Conservation (phyloP, 1,140 invertebrate genomes). For the Trissolcus basalis region DNA sequence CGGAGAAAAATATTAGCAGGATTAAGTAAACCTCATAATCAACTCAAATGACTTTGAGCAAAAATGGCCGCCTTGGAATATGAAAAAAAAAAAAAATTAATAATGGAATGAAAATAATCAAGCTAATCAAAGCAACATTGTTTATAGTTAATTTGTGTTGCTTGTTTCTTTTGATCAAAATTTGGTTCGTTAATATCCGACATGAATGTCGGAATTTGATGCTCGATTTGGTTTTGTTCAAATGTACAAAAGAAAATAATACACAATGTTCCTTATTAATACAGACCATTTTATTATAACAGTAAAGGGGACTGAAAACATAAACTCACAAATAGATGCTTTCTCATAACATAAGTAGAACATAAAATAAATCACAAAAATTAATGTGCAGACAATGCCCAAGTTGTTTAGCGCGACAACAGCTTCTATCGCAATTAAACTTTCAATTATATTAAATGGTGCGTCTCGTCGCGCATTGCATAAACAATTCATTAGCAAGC, state of each 20-base stretch:
- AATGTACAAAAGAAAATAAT: too few relatives aligned
- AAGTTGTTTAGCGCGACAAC: constrained; percentile 31
- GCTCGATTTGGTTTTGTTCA: too few relatives aligned
- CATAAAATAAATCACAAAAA: constrained; percentile 6
- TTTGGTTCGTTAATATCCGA: too few relatives aligned
- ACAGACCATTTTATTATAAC: too few relatives aligned
- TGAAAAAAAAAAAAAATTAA: background rate
- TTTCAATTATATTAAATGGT: constrained; percentile 44
- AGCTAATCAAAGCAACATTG: too few relatives aligned
- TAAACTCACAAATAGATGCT: background rate
- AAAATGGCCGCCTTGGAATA: background rate
- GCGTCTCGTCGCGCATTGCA: constrained; percentile 31
- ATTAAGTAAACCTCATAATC: constrained; percentile 11
- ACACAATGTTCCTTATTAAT: too few relatives aligned
- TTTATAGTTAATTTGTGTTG: too few relatives aligned
- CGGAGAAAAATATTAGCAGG: background rate
- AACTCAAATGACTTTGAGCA: constrained; percentile 5
- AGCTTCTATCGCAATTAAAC: constrained; percentile 47
- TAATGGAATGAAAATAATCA: too few relatives aligned
- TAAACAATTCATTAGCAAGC: constrained; percentile 52
- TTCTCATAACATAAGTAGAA: background rate
- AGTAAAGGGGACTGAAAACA: background rate
- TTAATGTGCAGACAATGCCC: constrained; percentile 5
- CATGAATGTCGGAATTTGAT: too few relatives aligned
- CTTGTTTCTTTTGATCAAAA: too few relatives aligned